Evolutionary conservation across 2,888 invertebrate species (phyloP), one percentile per base, ranked within the genome.

Genomic region (Nemapogon koenigi): DNA sequence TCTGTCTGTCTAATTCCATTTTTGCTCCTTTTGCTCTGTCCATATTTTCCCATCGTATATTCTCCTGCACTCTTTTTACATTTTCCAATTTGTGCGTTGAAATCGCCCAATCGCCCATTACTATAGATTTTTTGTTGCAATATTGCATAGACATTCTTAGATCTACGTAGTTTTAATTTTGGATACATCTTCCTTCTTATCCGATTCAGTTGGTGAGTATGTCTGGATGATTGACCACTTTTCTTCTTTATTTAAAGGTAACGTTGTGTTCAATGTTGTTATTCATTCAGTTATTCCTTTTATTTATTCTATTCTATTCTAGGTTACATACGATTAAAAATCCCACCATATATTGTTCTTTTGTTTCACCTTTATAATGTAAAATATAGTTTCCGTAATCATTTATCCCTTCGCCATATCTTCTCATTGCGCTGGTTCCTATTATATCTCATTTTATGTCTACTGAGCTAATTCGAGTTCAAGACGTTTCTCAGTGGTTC

Each of bases 401-500:
- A 32, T 37, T 35, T 7, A 43, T 41, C 13, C 32, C 17, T 27
- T 41, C 38, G 22, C 29, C 36, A 29, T 18, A 14, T 38, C 40
- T 38, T 40, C 36, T 31, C 40, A 28, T 38, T 41, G 42, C 45
- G 11, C 42, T 42, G n/a, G 41, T 42, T 16, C 42, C 44, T 11
- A 44, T 6, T n/a, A 44, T 42, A 35, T 45, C 41, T 35, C 39
- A 42, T 10, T 42, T 44, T 26, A 44, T 27, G 18, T 42, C 32
- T 8, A 39, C 33, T 11, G 14, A 10, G 44, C 44, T 37, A 33
- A 22, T 39, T 44, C 44, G 11, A 42, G 39, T 37, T 44, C 44
- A 18, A 13, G 25, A 35, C 41, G 17, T 31, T 27, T n/a, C n/a
- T n/a, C n/a, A n/a, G n/a, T n/a, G n/a, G n/a, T n/a, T n/a, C n/a